A percentile compares a stretch with the other conserved stretches of the same genome.
Evolutionary conservation across 2,888 invertebrate genomes (phyloP).

Genomic region (Tenthredo notha): DNA sequence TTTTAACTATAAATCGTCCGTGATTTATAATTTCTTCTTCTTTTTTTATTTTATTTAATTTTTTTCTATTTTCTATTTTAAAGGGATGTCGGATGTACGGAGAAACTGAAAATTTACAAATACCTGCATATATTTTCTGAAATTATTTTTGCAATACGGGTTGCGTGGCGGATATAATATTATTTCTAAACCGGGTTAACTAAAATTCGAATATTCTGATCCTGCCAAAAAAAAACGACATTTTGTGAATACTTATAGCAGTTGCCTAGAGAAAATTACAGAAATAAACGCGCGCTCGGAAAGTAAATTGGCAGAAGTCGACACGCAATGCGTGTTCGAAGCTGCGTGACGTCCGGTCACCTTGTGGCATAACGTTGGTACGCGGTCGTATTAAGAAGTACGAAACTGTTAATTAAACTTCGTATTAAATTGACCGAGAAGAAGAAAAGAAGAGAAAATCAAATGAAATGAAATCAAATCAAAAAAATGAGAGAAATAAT

Average conservation of each 20-base stretch:
- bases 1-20: too few relatives aligned
- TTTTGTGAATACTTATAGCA: not conserved
- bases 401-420: constrained; percentile 1
- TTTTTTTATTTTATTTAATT: too few relatives aligned
- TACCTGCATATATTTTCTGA: not conserved
- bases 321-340: constrained; percentile 47
- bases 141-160: not conserved
- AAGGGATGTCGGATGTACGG: too few relatives aligned
- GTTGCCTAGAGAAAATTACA: constrained; percentile 44
- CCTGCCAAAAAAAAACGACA: not conserved
- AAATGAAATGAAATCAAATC: not conserved
- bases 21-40: too few relatives aligned
- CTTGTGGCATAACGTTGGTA: constrained; percentile 18
- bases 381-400: not conserved
- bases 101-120: too few relatives aligned
- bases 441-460: not conserved
- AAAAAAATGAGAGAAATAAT: not conserved
- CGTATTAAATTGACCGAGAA: not conserved
- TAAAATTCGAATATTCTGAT: constrained; percentile 8
- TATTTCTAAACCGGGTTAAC: not conserved
- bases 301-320: constrained; percentile 39
- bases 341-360: constrained; percentile 47
- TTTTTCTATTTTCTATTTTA: too few relatives aligned
- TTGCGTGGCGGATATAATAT: not conserved
- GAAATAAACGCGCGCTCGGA: constrained; percentile 31